Percentiles rank a stretch among this genome's conserved stretches.
These are phyloP conservation scores for Puntigrus tetrazona DNA, from an alignment of 2,113 vertebrate genomes.

Conservation along the genomic window DNA sequence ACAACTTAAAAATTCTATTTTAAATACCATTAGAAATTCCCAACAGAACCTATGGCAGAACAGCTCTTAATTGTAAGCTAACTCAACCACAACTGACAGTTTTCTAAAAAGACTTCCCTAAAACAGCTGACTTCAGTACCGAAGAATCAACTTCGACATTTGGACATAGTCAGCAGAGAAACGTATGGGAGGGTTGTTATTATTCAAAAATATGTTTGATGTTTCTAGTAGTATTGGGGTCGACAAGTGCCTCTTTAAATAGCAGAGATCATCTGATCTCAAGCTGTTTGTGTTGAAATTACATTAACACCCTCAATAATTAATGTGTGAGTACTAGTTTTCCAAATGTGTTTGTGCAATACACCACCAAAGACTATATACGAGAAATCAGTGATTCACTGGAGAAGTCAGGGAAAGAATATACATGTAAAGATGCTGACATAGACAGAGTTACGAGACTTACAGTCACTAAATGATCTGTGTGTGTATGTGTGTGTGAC, in stretches of 20 bases:
- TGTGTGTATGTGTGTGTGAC: neutral
- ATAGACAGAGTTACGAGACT: conserved; percentile 11
- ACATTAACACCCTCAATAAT: conserved; percentile 5
- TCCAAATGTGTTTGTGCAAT: conserved; percentile 23
- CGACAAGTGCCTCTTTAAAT: neutral
- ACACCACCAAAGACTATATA: neutral
- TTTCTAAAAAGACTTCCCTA: neutral
- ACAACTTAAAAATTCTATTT: neutral
- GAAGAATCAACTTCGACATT: neutral
- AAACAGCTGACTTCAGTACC: neutral
- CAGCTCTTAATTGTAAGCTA: neutral
- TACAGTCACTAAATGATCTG: conserved; percentile 10
- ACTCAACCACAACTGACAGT: neutral
- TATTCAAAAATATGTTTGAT: neutral
- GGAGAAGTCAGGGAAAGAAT: conserved; percentile 1
- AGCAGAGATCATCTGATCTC: neutral
- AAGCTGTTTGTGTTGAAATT: neutral
- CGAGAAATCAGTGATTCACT: conserved; percentile 11
- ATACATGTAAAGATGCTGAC: conserved; percentile 34
- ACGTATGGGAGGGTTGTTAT: neutral
- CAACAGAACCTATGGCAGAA: neutral
- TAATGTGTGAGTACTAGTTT: neutral
- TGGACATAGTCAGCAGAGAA: neutral
- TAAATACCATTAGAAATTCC: neutral
- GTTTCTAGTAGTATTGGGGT: neutral